Percentiles rank a stretch among this genome's conserved stretches.
phyloP scores from a whole-genome alignment of 1,140 invertebrate genomes.

The Meloidogyne chitwoodi region DNA sequence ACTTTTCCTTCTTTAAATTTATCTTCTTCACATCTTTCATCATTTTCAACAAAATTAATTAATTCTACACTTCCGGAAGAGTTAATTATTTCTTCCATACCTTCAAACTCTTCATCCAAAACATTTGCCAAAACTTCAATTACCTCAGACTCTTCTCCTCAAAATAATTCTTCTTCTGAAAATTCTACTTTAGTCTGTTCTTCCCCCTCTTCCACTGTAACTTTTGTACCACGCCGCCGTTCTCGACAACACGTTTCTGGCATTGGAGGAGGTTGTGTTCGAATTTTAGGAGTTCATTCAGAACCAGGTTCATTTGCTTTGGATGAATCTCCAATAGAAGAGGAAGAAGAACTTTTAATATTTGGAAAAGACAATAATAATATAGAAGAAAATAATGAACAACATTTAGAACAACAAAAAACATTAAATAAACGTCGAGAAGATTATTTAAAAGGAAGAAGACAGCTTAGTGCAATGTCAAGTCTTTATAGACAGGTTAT shows the following conservation, averaged over 20 bases:
- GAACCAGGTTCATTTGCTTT: slow-evolving; percentile 2
- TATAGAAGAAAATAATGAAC: not conserved
- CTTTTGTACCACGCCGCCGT: not conserved
- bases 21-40: not conserved
- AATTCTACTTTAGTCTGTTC: not conserved
- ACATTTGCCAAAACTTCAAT: not conserved
- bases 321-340: not conserved
- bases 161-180: not conserved
- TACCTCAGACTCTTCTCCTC: not conserved
- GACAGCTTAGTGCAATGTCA: slow-evolving; percentile 15
- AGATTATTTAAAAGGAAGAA: not conserved
- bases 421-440: not conserved
- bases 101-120: not conserved
- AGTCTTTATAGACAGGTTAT: slow-evolving; percentile 16
- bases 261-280: not conserved
- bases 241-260: not conserved
- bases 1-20: not conserved
- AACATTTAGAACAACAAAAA: not conserved
- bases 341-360: not conserved
- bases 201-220: not conserved
- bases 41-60: not conserved
- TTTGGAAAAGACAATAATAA: slow-evolving; percentile 8
- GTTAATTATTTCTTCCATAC: not conserved
- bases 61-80: not conserved
- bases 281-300: slow-evolving; percentile 10